phyloP scores from a whole-genome alignment of 2,797 vertebrate species.

The Cossypha polioptera region DNA sequence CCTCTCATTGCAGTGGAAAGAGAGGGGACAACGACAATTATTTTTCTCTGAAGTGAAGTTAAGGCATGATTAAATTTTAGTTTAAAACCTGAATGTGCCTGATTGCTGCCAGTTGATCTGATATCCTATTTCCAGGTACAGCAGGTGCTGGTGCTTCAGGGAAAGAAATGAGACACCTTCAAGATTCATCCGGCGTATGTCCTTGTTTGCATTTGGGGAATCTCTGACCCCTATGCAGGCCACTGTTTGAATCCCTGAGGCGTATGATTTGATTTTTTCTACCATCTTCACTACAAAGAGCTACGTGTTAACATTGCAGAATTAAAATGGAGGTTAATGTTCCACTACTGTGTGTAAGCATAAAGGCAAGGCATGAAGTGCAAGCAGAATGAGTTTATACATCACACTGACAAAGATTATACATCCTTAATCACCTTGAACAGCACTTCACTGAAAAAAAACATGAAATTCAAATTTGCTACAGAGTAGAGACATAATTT shows the following conservation, averaged over 20 bases:
- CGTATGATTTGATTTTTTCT: conserved; percentile 24
- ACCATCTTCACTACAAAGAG: background rate
- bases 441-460: conserved; percentile 9
- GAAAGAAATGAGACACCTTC: background rate
- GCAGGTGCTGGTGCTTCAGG: background rate
- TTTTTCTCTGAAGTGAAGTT: background rate
- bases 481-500: background rate
- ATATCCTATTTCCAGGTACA: background rate
- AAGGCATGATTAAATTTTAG: background rate
- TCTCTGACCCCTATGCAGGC: background rate
- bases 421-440: conserved; percentile 33
- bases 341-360: background rate
- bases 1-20: background rate
- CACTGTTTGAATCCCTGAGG: background rate
- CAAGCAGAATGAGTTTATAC: conserved; percentile 34
- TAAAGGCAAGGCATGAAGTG: background rate
- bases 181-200: background rate
- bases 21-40: background rate
- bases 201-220: background rate
- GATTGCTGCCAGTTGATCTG: background rate
- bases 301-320: background rate
- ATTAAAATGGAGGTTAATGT: conserved; percentile 38
- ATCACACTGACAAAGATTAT: background rate
- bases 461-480: conserved; percentile 41
- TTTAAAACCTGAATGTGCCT: background rate